Base-by-base conservation (phyloP, 2,888 invertebrate species). In the Eristalis arbustorum region DNA sequence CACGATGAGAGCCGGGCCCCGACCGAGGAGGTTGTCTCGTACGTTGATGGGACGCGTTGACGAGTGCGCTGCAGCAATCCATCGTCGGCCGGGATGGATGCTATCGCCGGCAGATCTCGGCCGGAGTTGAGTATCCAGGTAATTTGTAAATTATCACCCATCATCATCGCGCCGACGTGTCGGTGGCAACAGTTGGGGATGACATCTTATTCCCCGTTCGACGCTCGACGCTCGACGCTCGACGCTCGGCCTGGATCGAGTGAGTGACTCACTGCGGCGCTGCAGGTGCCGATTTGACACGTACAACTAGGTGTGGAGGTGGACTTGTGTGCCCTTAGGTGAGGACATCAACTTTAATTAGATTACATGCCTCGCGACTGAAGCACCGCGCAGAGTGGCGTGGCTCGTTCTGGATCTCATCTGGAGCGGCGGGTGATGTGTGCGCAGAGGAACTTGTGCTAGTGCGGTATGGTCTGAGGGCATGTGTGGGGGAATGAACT, bases 61-160 rank as follows among this genome's bases (percentile, higher is more conserved):
- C 78, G 82, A 87, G 68, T 57, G 66, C 74, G 74, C 74, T 87
- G 61, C 85, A 56, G 81, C 77, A 49, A 49, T 49, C 49, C 49
- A 49, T 49, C 49, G 18, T 18, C 49, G 49, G 8, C 31, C 6
- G 49, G 18, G 49, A 49, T 49, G 49, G 82, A 85, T 82, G 40
- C 56, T 82, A 85, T 85, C 85, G 68, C 77, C 69, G 64, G 28
- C 49, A 49, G 49, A 61, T 78, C 69, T 62, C 81, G 8, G 59
- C 66, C 72, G 66, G 68, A 31, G 63, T 76, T 72, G 71, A 62
- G 85, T 49, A 71, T 87, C 62, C 85, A 82, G 82, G 87, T 87
- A 87, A 87, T 87, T 87, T 87, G 87, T 87, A 83, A 87, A 87
- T 87, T 87, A 87, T 87, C 87, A 79, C 83, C 83, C 83, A 87